A percentile compares a stretch with the other conserved stretches of the same genome.
phyloP scores from a whole-genome alignment of 2,888 invertebrate genomes.

The Coecobrya sp. region DNA sequence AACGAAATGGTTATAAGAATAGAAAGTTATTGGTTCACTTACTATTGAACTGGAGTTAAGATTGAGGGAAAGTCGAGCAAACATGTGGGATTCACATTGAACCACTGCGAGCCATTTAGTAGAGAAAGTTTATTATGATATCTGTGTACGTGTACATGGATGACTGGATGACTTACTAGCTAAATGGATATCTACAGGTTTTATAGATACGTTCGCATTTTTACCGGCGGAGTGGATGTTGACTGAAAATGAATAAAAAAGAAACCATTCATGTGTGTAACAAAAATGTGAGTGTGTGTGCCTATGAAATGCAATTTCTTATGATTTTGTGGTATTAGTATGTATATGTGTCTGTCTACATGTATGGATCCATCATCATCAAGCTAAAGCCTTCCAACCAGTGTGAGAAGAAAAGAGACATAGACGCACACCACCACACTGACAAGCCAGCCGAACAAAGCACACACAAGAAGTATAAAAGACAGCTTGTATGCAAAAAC shows the following conservation, averaged over 20 bases:
- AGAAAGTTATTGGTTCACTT: conserved; percentile 49
- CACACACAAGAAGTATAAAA: not conserved
- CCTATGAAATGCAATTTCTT: conserved; percentile 39
- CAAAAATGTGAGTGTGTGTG: conserved; percentile 34
- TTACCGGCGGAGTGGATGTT: conserved; percentile 35
- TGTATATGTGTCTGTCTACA: not conserved
- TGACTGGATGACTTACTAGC: not conserved
- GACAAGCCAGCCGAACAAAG: conserved; percentile 1
- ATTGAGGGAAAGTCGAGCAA: conserved; percentile 40
- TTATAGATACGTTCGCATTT: not conserved
- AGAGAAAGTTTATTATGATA: not conserved
- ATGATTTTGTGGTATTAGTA: conserved; percentile 9
- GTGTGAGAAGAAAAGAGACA: not conserved
- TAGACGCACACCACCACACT: conserved; percentile 22
- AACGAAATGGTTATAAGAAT: not conserved
- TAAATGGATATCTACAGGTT: conserved; percentile 11
- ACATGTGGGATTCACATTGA: conserved; percentile 46
- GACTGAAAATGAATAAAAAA: conserved; percentile 61
- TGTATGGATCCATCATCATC: conserved; percentile 14
- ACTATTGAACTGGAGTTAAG: conserved; percentile 6
- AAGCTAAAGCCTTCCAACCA: not conserved
- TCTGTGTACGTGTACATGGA: not conserved
- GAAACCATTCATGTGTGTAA: conserved; percentile 58
- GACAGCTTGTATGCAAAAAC: conserved; percentile 20
- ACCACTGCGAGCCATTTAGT: conserved; percentile 30